Conservation (phyloP, 2,888 invertebrate genomes). For the Chrysina gloriosa region DNA sequence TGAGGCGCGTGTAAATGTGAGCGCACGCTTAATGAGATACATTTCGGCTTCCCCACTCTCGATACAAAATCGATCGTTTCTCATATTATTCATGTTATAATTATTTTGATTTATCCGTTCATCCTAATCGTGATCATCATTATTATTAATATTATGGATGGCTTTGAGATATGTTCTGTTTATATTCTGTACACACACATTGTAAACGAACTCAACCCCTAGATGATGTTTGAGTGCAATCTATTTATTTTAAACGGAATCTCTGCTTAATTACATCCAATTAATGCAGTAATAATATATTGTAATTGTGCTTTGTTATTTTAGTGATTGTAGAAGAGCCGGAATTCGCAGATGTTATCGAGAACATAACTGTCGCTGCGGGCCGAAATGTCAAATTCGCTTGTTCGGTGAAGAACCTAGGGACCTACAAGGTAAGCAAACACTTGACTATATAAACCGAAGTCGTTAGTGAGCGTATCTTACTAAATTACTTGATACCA, state of each 20-base stretch:
- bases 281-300: constrained; percentile 42
- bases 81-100: too few relatives aligned
- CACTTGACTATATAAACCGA: constrained; percentile 25
- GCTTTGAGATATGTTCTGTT: too few relatives aligned
- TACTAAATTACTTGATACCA: constrained; percentile 7
- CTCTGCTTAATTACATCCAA: constrained; percentile 17
- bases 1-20: too few relatives aligned
- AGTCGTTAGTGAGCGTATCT: constrained; percentile 10
- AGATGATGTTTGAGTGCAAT: background rate
- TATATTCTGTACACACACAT: too few relatives aligned
- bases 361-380: constrained; percentile 90
- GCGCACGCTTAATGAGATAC: too few relatives aligned
- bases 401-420: constrained; percentile 91
- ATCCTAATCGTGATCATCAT: too few relatives aligned
- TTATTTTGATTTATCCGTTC: too few relatives aligned
- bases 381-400: constrained; percentile 89
- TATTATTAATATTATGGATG: too few relatives aligned
- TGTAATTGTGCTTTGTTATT: constrained; percentile 64
- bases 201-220: too few relatives aligned
- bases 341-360: constrained; percentile 89
- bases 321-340: constrained; percentile 84
- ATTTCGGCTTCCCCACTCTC: too few relatives aligned
- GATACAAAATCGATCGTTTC: too few relatives aligned
- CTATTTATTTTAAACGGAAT: background rate
- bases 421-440: constrained; percentile 85